Evolutionary conservation across 2,888 invertebrate genomes (phyloP), one percentile per base, ranked within the genome.

Genomic region (Resseliella maxima): DNA sequence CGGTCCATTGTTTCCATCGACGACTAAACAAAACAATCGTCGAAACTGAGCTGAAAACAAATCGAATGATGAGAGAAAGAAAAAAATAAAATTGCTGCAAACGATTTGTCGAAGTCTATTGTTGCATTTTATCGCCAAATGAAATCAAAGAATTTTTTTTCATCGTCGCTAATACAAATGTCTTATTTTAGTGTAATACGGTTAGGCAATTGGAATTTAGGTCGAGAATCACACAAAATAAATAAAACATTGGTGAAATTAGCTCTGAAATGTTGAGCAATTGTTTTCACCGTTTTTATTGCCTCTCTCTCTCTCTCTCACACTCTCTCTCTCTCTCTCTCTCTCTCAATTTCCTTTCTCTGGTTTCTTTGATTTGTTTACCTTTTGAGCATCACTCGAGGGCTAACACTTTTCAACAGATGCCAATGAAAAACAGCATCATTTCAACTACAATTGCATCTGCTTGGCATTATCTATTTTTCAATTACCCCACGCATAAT

Each of bases 331-430:
- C 15, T n/a, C 15, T 46, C 46, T 46, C 46, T 8, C 15, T n/a
- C n/a, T n/a, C n/a, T n/a, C n/a, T n/a, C n/a, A n/a, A n/a, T n/a
- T 64, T 64, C 31, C 64, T 64, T 64, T 21, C 6, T 27, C 27
- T 15, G 24, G 1, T 83, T 83, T 24, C 24, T n/a, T 38, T 1
- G 72, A 38, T 38, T 38, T 83, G 83, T 38, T 83, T 83, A 38
- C 83, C 36, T 83, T 54, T 38, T 38, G 38, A n/a, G 0, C 83
- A 38, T 83, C 38, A 38, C 83, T 83, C 38, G 83, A 83, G 83
- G 83, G 83, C 83, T n/a, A 83, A 83, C 83, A 83, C 72, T 72
- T 72, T 72, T 72, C 31, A 72, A 72, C 72, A 72, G 72, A 72
- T 72, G 72, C 72, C 18, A 8, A 41, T 21, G 18, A 50, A 50